These are phyloP conservation scores for Cordilura impudica DNA, from an alignment of 2,888 invertebrate genomes.

Conservation along the genomic window DNA sequence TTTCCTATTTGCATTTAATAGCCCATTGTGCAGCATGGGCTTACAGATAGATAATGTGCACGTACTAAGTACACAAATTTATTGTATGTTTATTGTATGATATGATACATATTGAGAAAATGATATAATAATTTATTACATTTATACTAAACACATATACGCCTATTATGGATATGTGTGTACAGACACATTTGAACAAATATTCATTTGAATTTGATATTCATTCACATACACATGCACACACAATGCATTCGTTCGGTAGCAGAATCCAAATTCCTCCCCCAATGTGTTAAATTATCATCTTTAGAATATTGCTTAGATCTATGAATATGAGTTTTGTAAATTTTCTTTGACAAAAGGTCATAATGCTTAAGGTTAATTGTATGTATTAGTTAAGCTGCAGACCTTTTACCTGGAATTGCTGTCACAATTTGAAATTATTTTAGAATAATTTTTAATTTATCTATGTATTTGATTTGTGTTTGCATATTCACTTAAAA, in stretches of 20 bases:
- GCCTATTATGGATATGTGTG: conserved; percentile 13
- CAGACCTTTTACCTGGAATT: conserved; percentile 31
- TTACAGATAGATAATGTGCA: background rate
- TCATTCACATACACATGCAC: background rate
- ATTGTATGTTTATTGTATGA: conserved; percentile 2
- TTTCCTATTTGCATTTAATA: too few relatives aligned
- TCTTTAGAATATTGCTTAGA: background rate
- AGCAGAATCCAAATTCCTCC: conserved; percentile 22
- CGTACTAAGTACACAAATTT: background rate
- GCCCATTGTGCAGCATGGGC: conserved; percentile 49
- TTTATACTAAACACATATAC: conserved; percentile 15
- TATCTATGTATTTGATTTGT: background rate
- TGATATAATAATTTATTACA: conserved; percentile 49
- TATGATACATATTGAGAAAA: conserved; percentile 24
- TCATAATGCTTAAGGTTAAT: conserved; percentile 53
- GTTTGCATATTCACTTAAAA: background rate
- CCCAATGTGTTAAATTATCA: conserved; percentile 33
- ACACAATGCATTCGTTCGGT: conserved; percentile 4
- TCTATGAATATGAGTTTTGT: background rate
- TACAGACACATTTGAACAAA: background rate
- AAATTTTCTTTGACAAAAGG: conserved; percentile 28
- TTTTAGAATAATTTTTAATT: conserved; percentile 1
- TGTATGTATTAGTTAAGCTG: conserved; percentile 34
- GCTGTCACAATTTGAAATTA: background rate
- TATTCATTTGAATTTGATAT: conserved; percentile 21